phyloP scores from a whole-genome alignment of 2,113 vertebrate genomes.

The Rynchops niger region DNA sequence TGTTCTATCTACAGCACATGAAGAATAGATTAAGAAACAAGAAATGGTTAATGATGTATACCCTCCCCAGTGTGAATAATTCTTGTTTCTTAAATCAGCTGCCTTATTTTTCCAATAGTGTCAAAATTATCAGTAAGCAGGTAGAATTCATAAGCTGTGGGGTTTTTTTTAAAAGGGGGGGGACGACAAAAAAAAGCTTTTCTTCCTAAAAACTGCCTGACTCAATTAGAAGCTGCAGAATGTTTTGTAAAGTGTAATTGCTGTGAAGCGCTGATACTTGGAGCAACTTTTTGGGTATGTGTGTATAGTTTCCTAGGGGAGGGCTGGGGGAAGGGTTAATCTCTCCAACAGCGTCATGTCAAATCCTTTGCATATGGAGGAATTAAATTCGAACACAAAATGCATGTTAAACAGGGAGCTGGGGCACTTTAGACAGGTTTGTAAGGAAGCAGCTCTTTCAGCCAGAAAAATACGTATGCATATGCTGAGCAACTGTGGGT shows the following conservation, averaged over 20 bases:
- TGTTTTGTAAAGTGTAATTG: constrained; percentile 28
- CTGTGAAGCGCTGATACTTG: neutral
- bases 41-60: constrained; percentile 58
- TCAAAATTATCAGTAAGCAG: constrained; percentile 60
- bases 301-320: neutral
- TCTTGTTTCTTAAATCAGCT: constrained; percentile 64
- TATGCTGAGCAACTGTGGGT: neutral
- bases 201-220: neutral
- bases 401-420: neutral
- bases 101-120: constrained; percentile 64
- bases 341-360: neutral
- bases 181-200: neutral
- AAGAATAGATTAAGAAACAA: neutral
- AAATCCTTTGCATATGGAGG: neutral
- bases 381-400: constrained; percentile 19
- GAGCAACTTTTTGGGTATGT: neutral
- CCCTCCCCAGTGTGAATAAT: constrained; percentile 47
- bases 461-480: neutral
- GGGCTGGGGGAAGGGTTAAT: neutral
- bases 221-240: constrained; percentile 10
- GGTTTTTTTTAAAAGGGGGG: neutral
- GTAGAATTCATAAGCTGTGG: constrained; percentile 30
- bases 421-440: neutral
- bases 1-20: neutral
- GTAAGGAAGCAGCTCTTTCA: neutral